Conservation (phyloP, 2,797 vertebrate species). For the Anableps anableps region DNA sequence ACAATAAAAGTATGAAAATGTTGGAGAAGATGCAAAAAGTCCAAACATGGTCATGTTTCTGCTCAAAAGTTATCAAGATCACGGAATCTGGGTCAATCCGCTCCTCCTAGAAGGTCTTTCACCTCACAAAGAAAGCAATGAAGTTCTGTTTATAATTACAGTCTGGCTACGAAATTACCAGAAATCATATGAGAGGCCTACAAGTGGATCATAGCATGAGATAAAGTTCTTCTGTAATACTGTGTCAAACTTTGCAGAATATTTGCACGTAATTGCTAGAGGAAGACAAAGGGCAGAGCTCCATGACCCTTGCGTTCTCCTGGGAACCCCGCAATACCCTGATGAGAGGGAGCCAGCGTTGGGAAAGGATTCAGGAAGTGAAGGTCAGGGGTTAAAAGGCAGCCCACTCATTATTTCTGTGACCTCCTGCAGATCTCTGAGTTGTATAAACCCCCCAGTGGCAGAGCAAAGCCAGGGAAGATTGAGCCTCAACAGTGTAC, state of each 20-base stretch:
- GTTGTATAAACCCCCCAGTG: conserved; percentile 16
- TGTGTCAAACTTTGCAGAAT: conserved; percentile 1
- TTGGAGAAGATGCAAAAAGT: neutral
- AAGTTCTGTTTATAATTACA: conserved; percentile 18
- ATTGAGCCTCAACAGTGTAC: neutral
- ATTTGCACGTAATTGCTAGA: conserved; percentile 8
- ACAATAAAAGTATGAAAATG: neutral
- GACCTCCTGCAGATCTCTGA: conserved; percentile 30
- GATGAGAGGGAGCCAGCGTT: conserved; percentile 23
- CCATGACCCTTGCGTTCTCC: conserved; percentile 20
- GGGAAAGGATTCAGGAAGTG: conserved; percentile 62
- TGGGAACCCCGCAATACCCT: neutral
- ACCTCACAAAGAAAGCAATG: conserved; percentile 15
- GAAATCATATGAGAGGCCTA: conserved; percentile 2
- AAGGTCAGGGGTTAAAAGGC: conserved; percentile 63
- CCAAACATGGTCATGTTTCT: neutral
- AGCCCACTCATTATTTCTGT: conserved; percentile 49
- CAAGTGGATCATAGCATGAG: neutral
- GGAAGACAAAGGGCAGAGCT: conserved; percentile 19
- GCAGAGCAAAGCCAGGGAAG: conserved; percentile 1
- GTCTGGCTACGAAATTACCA: neutral
- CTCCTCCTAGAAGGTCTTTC: neutral
- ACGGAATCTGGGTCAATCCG: conserved; percentile 7
- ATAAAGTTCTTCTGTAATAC: neutral
- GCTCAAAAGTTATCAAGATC: neutral